Percentiles rank a stretch among this genome's conserved stretches.
Evolutionary conservation across 2,797 vertebrate species (phyloP).

Genomic region (Stomatorhinus walkeri): DNA sequence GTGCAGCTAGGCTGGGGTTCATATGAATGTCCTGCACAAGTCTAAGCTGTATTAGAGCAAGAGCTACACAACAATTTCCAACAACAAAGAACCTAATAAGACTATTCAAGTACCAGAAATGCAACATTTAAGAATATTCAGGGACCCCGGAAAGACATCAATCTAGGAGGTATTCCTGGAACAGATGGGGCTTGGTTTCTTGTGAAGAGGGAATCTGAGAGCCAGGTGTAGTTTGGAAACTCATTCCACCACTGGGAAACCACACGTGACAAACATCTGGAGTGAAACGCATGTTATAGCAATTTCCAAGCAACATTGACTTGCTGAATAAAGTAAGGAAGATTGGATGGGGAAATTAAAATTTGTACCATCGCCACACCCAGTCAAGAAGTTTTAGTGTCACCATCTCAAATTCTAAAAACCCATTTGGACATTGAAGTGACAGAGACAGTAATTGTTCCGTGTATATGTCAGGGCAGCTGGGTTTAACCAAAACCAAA

Average conservation of each 20-base stretch:
- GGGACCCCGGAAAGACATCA: background rate
- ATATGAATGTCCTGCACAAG: background rate
- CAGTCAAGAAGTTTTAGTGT: background rate
- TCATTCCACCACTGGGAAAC: background rate
- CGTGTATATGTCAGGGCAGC: background rate
- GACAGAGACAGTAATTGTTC: background rate
- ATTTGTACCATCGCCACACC: background rate
- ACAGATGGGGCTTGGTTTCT: background rate
- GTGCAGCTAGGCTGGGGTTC: background rate
- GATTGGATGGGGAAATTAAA: background rate
- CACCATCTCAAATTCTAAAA: background rate
- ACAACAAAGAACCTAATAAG: background rate
- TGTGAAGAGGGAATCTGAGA: background rate
- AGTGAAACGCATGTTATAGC: background rate
- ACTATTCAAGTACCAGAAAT: background rate
- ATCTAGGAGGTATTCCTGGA: background rate
- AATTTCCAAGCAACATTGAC: background rate
- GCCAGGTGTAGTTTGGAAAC: background rate
- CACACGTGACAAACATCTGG: background rate
- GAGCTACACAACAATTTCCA: background rate
- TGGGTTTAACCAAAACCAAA: background rate
- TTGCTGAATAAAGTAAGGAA: background rate
- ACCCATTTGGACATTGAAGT: background rate
- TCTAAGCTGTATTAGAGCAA: background rate
- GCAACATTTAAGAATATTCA: background rate